These are phyloP conservation scores for Phoeniculus purpureus DNA, from an alignment of 2,797 vertebrate genomes.

Conservation along the genomic window DNA sequence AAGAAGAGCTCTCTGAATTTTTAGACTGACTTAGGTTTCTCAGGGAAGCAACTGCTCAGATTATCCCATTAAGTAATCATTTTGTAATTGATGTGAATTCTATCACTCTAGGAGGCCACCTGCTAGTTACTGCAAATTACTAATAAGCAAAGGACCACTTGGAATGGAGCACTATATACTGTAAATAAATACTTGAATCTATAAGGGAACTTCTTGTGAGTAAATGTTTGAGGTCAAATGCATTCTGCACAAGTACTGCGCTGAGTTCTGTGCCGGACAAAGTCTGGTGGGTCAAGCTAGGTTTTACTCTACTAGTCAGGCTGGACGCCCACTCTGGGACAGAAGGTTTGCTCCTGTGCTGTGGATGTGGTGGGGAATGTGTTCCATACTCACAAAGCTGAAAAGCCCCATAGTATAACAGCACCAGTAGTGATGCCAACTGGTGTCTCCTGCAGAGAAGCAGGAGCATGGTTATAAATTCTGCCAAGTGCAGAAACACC, in stretches of 20 bases:
- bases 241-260: not conserved
- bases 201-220: not conserved
- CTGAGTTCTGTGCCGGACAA: not conserved
- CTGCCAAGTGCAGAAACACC: not conserved
- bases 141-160: not conserved
- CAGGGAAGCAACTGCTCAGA: not conserved
- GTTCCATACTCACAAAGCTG: not conserved
- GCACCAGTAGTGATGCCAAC: not conserved
- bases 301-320: not conserved
- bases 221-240: not conserved
- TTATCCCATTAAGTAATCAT: not conserved
- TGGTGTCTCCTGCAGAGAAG: not conserved
- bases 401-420: not conserved
- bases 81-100: not conserved
- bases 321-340: not conserved
- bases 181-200: not conserved
- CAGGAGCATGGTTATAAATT: not conserved
- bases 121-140: not conserved
- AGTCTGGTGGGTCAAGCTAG: not conserved
- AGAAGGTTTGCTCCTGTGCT: not conserved
- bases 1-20: not conserved
- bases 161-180: not conserved
- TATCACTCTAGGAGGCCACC: not conserved
- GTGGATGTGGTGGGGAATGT: not conserved
- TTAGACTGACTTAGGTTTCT: not conserved